Base-by-base conservation (phyloP, 2,888 invertebrate species). In the Caenorhabditis sinica region DNA sequence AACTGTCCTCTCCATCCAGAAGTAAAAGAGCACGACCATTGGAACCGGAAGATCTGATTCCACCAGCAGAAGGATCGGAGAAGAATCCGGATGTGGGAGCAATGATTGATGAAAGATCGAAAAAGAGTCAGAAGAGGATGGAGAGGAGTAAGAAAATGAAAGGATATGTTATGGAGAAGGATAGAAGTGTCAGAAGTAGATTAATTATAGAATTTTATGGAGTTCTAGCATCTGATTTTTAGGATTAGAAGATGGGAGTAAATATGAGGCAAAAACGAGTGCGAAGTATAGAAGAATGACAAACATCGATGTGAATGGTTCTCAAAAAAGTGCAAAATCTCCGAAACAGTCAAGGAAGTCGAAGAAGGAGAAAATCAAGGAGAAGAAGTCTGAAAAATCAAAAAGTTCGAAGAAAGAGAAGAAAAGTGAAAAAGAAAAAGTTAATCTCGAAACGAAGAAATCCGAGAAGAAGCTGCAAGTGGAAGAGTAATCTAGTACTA, bases 171-270 rank as follows among this genome's bases (percentile, higher is more conserved):
- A 1, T 72, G 66, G 45, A 58, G 3, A 63, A 58, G 58, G 80
- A 80, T 58, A 58, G 40, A 56, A 73, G 80, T 60, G 72, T 72
- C 5, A 6, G 72, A 56, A 72, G 76, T 68, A n/a, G n/a, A n/a
- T n/a, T n/a, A n/a, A n/a, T n/a, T n/a, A n/a, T n/a, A n/a, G n/a
- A n/a, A n/a, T n/a, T n/a, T 30, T 11, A 49, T 65, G 15, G 15
- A 15, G 9, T 9, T 15, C 2, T 20, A 17, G 28, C n/a, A 23
- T 36, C 28, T 51, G 9, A 13, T 13, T 30, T 51, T 49, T 15
- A 68, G 76, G 79, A 65, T 56, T 76, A 15, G 65, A 63, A 40
- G 56, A 72, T 11, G 20, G 28, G n/a, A 58, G 40, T 20, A 23
- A 43, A 25, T 71, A 72, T 43, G 23, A 79, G n/a, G 23, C 43